Base-by-base conservation (phyloP, 2,113 vertebrate species). In the Tinamus guttatus region DNA sequence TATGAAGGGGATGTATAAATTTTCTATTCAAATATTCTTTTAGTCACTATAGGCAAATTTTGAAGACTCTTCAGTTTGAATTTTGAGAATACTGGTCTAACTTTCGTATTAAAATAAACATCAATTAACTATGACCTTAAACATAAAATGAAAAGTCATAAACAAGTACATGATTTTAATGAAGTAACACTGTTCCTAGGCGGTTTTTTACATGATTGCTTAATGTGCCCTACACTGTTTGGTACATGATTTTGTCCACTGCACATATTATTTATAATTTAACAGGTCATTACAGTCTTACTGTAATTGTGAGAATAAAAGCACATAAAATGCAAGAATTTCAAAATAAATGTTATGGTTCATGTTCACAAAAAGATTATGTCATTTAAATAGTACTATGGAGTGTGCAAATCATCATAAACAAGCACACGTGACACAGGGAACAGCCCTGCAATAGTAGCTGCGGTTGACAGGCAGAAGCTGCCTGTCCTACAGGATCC, bases 221-320 rank as follows among this genome's bases (percentile, higher is more conserved):
- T 89, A 69, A 80, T 58, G 30, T 60, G 32, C 75, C 49, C 92
- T 90, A 91, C 59, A 74, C 65, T 85, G 78, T 87, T 86, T 79
- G 60, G 54, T 80, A 87, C 9, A 32, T 67, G 69, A 70, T 87
- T 93, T 76, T 87, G 79, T 94, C 81, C 58, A 69, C 17, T 67
- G 27, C 62, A 90, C 32, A 11, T 67, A 81, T 58, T 91, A 82
- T 54, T 90, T 86, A 86, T 86, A 86, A 96, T 93, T 95, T 93
- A 87, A 92, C 76, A 87, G 59, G 71, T 82, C 81, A 76, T 91
- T 93, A 91, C 34, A 74, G 51, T 80, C 90, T 90, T 80, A 90
- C 41, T 21, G 18, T 68, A 87, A 95, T 85, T 85, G 64, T 67
- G 56, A 51, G 60, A 87, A 95, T 89, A 96, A 94, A 94, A 85